Evolutionary conservation across 2,888 invertebrate species (phyloP), one percentile per base, ranked within the genome.

Genomic region (Agriopis leucophaearia): DNA sequence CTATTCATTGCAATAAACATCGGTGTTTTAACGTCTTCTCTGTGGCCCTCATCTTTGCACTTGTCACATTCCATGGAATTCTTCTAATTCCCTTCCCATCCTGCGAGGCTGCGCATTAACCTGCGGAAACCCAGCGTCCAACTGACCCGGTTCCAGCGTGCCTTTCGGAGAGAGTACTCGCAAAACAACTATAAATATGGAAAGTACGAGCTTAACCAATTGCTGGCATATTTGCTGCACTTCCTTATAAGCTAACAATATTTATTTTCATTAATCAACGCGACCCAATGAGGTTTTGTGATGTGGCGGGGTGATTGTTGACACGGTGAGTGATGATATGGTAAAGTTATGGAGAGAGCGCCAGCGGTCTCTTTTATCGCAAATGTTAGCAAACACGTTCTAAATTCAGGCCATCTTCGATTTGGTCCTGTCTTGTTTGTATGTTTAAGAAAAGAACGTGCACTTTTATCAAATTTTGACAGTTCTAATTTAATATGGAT

Each of bases 131-230:
- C 75, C 80, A 70, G 74, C 74, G 89, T 77, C 86, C 88, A 82
- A 78, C 74, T 89, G 81, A 88, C 91, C 88, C 79, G 87, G 84
- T 80, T 85, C 78, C 63, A 62, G 73, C 73, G 81, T 80, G 79
- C 84, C 85, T 72, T 66, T 76, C 75, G 82, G 89, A 82, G 89
- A 90, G 90, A 90, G 89, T 87, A 81, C 77, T 79, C 78, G 77
- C 79, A 77, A 78, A 83, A 85, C 80, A 81, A 81, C 87, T 83
- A 87, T 88, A 87, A 88, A 88, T 86, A 87, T 88, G 89, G 87
- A 87, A 89, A 90, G 89, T 83, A 82, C 86, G 83, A 79, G 81
- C 80, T 85, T 84, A 81, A 82, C 76, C 79, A 74, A 84, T 81
- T 79, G 78, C 72, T 57, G n/a, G 61, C 50, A 42, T 47, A 59